Evolutionary conservation across 23 tunicate species (phyloP), one percentile per base, ranked within the genome.

Genomic region (Trididemnum miniatum): DNA sequence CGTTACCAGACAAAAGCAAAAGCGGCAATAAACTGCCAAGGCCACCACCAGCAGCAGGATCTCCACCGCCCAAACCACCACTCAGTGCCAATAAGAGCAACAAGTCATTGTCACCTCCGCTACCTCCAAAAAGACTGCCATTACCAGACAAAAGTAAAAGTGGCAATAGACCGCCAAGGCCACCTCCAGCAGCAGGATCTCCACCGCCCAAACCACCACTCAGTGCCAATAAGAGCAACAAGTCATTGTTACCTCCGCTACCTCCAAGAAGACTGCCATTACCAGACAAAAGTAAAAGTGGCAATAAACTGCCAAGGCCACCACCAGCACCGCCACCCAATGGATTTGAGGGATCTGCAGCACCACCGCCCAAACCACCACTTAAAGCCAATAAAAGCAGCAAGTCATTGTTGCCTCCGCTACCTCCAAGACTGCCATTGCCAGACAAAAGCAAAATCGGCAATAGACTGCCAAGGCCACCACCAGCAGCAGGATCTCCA

Each of bases 331-430:
- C 27, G 76, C 18, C n/a, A n/a, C n/a, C n/a, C 4, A 4, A 12
- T 12, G 67, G 67, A n/a, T 71, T 31, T 25, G 5, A 9, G 7
- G 60, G 59, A 36, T 39, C 60, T 20, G 20, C 30, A 3, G 59
- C 79, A 2, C 59, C 79, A 36, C 79, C 79, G 24, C 79, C 79
- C 20, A 74, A 28, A 7, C 79, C 79, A 7, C 79, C 79, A 39
- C 28, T 9, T 23, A 74, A 28, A 7, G 59, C 59, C 2, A 74
- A 32, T 1, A 74, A 4, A 4, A 49, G 29, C 4, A 74, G 5
- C n/a, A 74, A 31, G 30, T 38, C 37, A 44, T 74, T 26, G 59
- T 74, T 26, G 24, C 79, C 32, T 5, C 59, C 32, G n/a, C 37
- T 27, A 9, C 83, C 40, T 35, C 71, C 60, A 31, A 67, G 38